A percentile compares a stretch with the other conserved stretches of the same genome.
These are phyloP conservation scores for Siniperca chuatsi DNA, from an alignment of 2,113 vertebrate genomes.

Conservation along the genomic window DNA sequence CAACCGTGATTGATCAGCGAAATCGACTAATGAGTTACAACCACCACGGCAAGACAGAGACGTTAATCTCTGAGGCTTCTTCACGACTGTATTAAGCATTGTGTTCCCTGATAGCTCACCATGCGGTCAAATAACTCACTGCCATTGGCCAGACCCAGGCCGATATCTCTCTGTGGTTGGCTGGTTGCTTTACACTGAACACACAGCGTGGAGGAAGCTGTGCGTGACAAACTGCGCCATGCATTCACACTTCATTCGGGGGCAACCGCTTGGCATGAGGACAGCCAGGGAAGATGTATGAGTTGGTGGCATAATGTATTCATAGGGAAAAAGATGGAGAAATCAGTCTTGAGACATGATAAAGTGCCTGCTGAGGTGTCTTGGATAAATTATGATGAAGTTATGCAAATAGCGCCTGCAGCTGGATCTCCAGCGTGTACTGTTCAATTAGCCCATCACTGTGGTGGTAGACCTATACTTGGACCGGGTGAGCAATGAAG, in stretches of 20 bases:
- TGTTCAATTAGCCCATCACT: slow-evolving; percentile 62
- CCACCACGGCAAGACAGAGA: background rate
- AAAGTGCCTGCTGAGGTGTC: slow-evolving; percentile 57
- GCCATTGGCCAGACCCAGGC: slow-evolving; percentile 2
- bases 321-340: slow-evolving; percentile 59
- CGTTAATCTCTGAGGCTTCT: slow-evolving; percentile 37
- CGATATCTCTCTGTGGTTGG: slow-evolving; percentile 9
- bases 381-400: slow-evolving; percentile 73
- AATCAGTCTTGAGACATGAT: slow-evolving; percentile 70
- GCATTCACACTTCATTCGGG: slow-evolving; percentile 30
- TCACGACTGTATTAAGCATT: slow-evolving; percentile 14
- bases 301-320: slow-evolving; percentile 67
- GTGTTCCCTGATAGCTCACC: background rate
- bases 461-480: slow-evolving; percentile 14
- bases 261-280: background rate
- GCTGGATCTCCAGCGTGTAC: slow-evolving; percentile 33
- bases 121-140: slow-evolving; percentile 11
- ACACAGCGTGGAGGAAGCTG: background rate
- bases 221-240: slow-evolving; percentile 30
- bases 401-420: slow-evolving; percentile 63
- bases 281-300: slow-evolving; percentile 60
- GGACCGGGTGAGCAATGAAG: slow-evolving; percentile 40
- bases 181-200: slow-evolving; percentile 7
- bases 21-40: slow-evolving; percentile 63
- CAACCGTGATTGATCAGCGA: slow-evolving; percentile 63